Conservation (phyloP, 1,140 invertebrate genomes). For the Polypedilum pembai region DNA sequence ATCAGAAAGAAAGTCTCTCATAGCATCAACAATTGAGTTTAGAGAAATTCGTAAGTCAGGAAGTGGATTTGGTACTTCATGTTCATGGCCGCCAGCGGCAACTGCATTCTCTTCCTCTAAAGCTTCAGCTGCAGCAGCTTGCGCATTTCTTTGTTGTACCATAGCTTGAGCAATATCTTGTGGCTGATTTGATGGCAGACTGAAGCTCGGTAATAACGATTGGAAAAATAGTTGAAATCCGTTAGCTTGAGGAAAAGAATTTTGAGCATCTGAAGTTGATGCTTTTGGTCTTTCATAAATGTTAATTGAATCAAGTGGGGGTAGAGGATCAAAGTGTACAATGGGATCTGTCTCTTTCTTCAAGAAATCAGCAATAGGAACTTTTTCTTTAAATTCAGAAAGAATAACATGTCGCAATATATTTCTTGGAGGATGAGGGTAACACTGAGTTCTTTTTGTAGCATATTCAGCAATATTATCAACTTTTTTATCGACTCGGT, state of each 20-base stretch:
- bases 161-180: slow-evolving; percentile 37
- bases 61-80: slow-evolving; percentile 30
- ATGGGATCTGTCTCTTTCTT: slow-evolving; percentile 50
- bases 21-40: slow-evolving; percentile 58
- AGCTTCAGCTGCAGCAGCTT: background rate
- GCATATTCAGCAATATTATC: slow-evolving; percentile 53
- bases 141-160: slow-evolving; percentile 32
- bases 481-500: slow-evolving; percentile 61
- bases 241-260: slow-evolving; percentile 37
- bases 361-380: slow-evolving; percentile 40
- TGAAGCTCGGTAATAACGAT: slow-evolving; percentile 57
- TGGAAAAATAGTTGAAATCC: slow-evolving; percentile 56
- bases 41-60: slow-evolving; percentile 55
- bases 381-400: slow-evolving; percentile 65
- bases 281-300: slow-evolving; percentile 54
- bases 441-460: slow-evolving; percentile 48
- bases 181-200: slow-evolving; percentile 45
- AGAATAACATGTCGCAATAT: slow-evolving; percentile 72
- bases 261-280: slow-evolving; percentile 39
- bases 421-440: slow-evolving; percentile 54
- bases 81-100: slow-evolving; percentile 25
- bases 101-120: slow-evolving; percentile 30
- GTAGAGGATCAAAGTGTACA: slow-evolving; percentile 74
- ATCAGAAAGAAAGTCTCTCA: slow-evolving; percentile 64
- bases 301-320: slow-evolving; percentile 66